Evolutionary conservation across 35 echinoderm and acorn worm genomes (phyloP).

Genomic region (Patiria miniata): DNA sequence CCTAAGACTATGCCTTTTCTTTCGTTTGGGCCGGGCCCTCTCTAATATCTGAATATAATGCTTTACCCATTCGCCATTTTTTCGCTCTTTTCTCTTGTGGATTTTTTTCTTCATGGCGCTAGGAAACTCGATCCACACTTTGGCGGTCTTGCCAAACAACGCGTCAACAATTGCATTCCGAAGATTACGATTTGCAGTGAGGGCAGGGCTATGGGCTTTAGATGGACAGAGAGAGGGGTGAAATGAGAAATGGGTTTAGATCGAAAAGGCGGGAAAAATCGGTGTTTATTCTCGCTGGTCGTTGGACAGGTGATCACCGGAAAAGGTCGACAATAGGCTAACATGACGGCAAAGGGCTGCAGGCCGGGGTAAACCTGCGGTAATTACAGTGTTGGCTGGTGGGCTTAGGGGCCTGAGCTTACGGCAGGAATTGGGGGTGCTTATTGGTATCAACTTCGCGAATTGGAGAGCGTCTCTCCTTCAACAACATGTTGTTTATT

Average conservation of each 20-base stretch:
- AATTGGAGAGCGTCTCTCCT: not conserved
- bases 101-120: not conserved
- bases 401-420: not conserved
- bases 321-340: conserved; percentile 3
- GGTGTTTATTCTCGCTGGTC: conserved; percentile 13
- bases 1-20: not conserved
- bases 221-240: not conserved
- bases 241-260: not conserved
- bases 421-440: not conserved
- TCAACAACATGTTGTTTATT: conserved; percentile 13
- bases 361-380: not conserved
- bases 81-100: not conserved
- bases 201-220: no score
- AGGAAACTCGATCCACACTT: conserved; percentile 14
- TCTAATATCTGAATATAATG: not conserved
- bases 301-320: conserved; percentile 20
- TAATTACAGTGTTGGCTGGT: not conserved
- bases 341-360: not conserved
- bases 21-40: not conserved
- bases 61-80: no score
- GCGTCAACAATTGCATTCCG: conserved; percentile 30
- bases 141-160: not conserved
- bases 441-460: not conserved
- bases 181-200: not conserved
- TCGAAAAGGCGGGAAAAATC: conserved; percentile 2